Evolutionary conservation across 2,113 vertebrate genomes (phyloP).

Genomic region (Cyanoderma ruficeps): DNA sequence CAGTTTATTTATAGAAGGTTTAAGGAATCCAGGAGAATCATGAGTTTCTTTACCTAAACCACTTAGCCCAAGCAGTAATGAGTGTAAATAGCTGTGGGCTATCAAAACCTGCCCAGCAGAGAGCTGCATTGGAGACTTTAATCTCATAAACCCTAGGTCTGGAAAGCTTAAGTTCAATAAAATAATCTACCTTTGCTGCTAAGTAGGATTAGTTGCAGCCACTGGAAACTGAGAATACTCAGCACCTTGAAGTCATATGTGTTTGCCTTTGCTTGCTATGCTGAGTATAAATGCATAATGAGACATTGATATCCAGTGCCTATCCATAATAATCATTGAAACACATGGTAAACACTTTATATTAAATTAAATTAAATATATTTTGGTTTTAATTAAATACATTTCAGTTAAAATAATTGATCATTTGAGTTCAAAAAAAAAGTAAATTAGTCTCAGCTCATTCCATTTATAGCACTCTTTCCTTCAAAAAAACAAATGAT

Average conservation of each 20-base stretch:
- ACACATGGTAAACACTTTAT: background rate
- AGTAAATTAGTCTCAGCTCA: background rate
- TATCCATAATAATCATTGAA: conserved; percentile 22
- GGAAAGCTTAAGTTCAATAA: background rate
- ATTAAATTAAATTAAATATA: background rate
- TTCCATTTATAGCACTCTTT: background rate
- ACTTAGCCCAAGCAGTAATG: background rate
- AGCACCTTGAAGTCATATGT: background rate
- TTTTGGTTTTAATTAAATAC: background rate
- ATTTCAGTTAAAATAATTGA: conserved; percentile 28
- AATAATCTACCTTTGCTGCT: conserved; percentile 16
- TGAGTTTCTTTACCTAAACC: background rate
- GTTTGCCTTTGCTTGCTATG: background rate
- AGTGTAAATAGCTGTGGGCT: background rate
- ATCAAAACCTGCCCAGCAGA: background rate
- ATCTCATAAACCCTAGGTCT: background rate
- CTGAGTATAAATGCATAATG: background rate
- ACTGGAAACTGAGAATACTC: background rate
- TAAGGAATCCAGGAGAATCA: background rate
- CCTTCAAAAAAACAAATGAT: background rate
- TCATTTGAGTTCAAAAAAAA: background rate
- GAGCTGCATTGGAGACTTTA: background rate
- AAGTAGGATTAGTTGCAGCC: conserved; percentile 31
- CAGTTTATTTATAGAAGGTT: background rate
- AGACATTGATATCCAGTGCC: background rate